phyloP scores from a whole-genome alignment of 30 jellyfish, hydroid and myxozoan genomes.

The Turritopsis dohrnii region DNA sequence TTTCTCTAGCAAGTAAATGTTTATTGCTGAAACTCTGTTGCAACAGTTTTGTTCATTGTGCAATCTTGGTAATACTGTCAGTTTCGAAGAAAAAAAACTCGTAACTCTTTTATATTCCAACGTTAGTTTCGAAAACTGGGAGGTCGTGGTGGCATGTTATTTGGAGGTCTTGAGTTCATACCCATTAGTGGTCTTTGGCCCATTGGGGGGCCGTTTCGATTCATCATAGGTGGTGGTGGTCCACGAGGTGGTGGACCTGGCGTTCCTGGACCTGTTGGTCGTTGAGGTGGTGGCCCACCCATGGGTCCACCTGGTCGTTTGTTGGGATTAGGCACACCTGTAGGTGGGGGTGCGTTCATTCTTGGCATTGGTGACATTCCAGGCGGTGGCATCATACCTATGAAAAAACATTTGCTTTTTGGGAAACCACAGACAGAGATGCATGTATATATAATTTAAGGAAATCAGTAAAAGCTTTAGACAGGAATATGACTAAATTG shows the following conservation, averaged over 20 bases:
- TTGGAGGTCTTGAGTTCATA: constrained; percentile 8
- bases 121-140: constrained; percentile 1
- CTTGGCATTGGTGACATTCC: constrained; percentile 78
- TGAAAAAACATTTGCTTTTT: no score
- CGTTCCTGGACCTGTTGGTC: constrained; percentile 40
- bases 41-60: not conserved
- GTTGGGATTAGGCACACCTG: constrained; percentile 42
- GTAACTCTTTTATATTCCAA: not conserved
- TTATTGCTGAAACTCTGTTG: not conserved
- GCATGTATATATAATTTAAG: not conserved
- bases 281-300: constrained; percentile 49
- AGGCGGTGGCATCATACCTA: constrained; percentile 85
- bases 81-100: not conserved
- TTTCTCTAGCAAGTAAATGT: not conserved
- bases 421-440: not conserved
- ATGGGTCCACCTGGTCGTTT: constrained; percentile 70
- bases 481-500: not conserved
- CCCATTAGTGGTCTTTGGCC: constrained; percentile 50
- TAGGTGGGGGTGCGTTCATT: constrained; percentile 25
- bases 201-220: constrained; percentile 62
- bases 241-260: constrained; percentile 28
- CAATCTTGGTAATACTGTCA: not conserved
- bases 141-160: constrained; percentile 4
- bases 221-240: constrained; percentile 44
- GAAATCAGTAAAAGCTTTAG: no score